These are phyloP conservation scores for Heliconius nattereri DNA, from an alignment of 1,140 invertebrate genomes.

Conservation along the genomic window DNA sequence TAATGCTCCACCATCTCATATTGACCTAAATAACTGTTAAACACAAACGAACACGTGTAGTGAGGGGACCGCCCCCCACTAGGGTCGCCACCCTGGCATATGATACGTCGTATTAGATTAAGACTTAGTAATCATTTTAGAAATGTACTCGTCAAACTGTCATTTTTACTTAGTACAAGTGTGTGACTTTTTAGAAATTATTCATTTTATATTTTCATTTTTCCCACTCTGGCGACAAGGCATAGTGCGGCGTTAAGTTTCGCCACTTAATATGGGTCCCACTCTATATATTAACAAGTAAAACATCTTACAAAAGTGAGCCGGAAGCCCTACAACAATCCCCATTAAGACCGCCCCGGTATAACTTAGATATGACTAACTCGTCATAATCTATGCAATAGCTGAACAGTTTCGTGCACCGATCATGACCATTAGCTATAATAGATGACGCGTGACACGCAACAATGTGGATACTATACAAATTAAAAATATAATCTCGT, in stretches of 20 bases:
- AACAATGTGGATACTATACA: slow-evolving; percentile 23
- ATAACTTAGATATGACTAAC: slow-evolving; percentile 27
- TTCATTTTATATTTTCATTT: no score
- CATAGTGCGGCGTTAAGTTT: no score
- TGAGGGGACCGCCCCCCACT: slow-evolving; percentile 21
- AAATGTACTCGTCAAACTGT: neutral
- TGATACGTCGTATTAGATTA: neutral
- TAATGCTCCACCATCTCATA: slow-evolving; percentile 36
- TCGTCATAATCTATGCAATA: slow-evolving; percentile 32
- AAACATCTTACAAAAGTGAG: neutral
- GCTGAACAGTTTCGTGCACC: slow-evolving; percentile 33
- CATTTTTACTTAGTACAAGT: no score
- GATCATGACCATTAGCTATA: slow-evolving; percentile 32
- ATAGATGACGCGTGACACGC: slow-evolving; percentile 41
- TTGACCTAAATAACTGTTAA: slow-evolving; percentile 39
- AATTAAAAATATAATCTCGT: slow-evolving; percentile 22
- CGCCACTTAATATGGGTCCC: no score
- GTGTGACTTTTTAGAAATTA: no score
- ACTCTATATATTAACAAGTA: no score
- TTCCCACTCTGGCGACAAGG: no score
- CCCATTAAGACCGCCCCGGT: slow-evolving; percentile 6
- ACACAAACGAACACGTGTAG: slow-evolving; percentile 37
- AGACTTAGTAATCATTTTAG: neutral
- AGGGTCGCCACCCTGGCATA: slow-evolving; percentile 19
- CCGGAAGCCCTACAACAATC: slow-evolving; percentile 16